Evolutionary conservation across 2,113 vertebrate species (phyloP), one percentile per base, ranked within the genome.

Genomic region (Cygnus atratus): DNA sequence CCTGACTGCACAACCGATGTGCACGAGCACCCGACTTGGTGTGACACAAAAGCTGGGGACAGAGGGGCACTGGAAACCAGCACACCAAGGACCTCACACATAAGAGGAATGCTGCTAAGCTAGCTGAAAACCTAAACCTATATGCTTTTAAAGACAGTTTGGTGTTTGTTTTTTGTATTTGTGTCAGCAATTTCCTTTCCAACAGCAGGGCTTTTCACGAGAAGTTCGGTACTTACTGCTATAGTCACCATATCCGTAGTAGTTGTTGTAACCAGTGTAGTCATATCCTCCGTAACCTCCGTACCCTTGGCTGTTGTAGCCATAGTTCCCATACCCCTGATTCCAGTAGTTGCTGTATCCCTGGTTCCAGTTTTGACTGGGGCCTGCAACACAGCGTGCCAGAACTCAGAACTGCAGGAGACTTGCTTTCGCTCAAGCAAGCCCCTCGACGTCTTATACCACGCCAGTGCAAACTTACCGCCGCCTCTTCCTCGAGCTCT

Each of bases 251-350:
- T 99, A 99, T 98, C 99, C 99, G 93, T 99, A 99, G 97, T 99
- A 99, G 98, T 98, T 99, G 99, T 99, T 99, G 99, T 99, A 99
- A 97, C 99, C 99, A 95, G 99, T 98, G 98, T 99, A 99, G 98
- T 99, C 99, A 96, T 99, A 99, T 97, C 98, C 98, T 96, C 99
- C 99, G 85, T 99, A 99, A 91, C 99, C 99, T 92, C 99, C 99
- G 90, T 99, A 99, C 43, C 99, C 99, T 98, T 99, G 99, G 98
- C 99, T 99, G 98, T 98, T 98, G 98, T 99, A 99, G 97, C 99
- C 99, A 96, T 99, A 99, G 97, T 99, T 99, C 68, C 99, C 99
- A 96, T 99, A 99, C 50, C 99, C 99, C 98, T 99, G 99, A 98
- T 99, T 99, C 99, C 99, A 99, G 97, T 99, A 99, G 98, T 97